phyloP scores from a whole-genome alignment of 2,113 vertebrate genomes.

The Lontra canadensis region DNA sequence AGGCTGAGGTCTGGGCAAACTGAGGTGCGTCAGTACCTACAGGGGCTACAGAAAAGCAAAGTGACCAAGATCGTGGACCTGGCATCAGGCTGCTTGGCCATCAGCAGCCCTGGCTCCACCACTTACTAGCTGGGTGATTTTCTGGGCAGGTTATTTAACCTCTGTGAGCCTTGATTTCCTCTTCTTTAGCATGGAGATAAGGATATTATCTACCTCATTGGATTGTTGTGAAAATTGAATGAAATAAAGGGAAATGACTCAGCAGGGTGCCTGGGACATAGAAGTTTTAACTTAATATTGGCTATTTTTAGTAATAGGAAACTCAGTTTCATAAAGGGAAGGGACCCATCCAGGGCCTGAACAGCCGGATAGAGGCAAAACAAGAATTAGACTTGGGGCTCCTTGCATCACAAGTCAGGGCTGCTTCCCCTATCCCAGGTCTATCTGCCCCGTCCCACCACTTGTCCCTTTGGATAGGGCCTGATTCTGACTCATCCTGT shows the following conservation, averaged over 20 bases:
- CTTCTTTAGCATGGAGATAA: not conserved
- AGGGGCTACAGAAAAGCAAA: not conserved
- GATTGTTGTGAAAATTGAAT: not conserved
- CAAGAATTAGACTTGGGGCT: not conserved
- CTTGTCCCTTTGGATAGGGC: not conserved
- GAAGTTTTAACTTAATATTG: not conserved
- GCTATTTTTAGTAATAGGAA: not conserved
- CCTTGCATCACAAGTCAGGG: not conserved
- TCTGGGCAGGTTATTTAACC: not conserved
- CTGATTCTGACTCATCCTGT: not conserved
- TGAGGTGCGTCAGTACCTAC: accelerated
- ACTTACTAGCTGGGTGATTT: not conserved
- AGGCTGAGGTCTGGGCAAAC: not conserved
- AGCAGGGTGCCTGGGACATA: not conserved
- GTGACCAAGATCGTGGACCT: not conserved
- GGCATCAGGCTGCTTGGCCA: not conserved
- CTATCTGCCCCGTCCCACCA: not conserved
- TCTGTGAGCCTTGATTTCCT: not conserved
- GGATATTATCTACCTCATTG: not conserved
- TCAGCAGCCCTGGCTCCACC: not conserved
- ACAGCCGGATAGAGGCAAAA: not conserved
- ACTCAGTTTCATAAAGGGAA: not conserved
- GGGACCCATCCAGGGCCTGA: not conserved
- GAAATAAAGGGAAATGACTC: not conserved
- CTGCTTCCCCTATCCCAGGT: not conserved